Base-by-base conservation (phyloP, 2,888 invertebrate species). In the Drosophila mayaguana region DNA sequence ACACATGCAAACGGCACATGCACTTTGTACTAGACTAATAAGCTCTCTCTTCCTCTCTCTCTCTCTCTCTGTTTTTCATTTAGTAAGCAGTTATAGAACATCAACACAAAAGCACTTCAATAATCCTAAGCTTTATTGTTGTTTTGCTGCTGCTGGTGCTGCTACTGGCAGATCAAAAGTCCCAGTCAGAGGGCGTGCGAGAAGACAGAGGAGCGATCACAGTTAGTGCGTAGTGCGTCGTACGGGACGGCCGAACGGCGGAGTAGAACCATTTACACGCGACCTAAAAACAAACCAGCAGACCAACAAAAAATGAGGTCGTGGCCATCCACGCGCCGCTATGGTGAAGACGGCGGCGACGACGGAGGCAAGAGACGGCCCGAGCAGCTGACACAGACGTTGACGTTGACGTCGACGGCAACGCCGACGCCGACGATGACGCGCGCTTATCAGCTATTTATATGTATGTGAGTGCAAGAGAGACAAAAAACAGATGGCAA, bases 251-350 rank as follows among this genome's bases (percentile, higher is more conserved):
- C 43, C 55, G 25, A 25, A 34, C 25, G 36, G 38, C 43, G 55
- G 25, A 25, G n/a, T n/a, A 25, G 54, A 54, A 64, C 45, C 69
- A 69, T 77, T 84, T 80, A 67, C 81, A 86, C 79, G 81, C 87
- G 84, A 83, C 84, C 87, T 83, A 86, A 75, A 83, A 83, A 83
- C 72, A 86, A 86, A 64, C 43, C 55, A 80, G 66, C 72, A 86
- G 81, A 67, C 43, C 55, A 80, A 67, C 48, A 70, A 51, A 61
- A 81, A 83, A 72, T 86, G 75, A 70, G 87, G 82, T 83, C 87
- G 82, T 76, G 87, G 87, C 75, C 81, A 66, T 71, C 71, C 77
- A 82, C 83, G 63, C 76, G 81, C 78, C 75, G 64, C 57, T 48
- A 45, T 40, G 60, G 22, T 57, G 42, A 40, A 60, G 38, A 7